A percentile compares a stretch with the other conserved stretches of the same genome.
Conservation (phyloP, 1,140 invertebrate species). For the Procambarus clarkii region DNA sequence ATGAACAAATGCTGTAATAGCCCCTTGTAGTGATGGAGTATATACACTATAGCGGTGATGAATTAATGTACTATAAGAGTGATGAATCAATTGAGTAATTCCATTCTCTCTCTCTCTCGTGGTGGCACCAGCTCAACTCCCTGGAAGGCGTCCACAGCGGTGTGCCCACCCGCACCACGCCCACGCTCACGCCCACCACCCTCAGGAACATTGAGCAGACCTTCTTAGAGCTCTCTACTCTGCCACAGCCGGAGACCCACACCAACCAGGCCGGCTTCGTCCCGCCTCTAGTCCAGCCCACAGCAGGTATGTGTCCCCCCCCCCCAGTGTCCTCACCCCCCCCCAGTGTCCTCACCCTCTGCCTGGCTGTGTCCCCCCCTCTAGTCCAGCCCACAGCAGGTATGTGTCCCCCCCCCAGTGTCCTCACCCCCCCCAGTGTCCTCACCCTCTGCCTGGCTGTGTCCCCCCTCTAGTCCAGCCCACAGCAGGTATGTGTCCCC, state of each 20-base stretch:
- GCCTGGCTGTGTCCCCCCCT: neutral
- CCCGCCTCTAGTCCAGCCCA: conserved; percentile 81
- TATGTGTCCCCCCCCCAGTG: no score
- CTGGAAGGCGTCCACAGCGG: conserved; percentile 76
- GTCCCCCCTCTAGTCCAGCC: no score
- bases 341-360: neutral
- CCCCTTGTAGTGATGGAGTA: no score
- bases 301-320: conserved; percentile 28
- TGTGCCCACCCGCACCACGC: conserved; percentile 91
- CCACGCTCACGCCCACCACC: conserved; percentile 94
- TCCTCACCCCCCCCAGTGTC: no score
- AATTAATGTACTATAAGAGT: no score
- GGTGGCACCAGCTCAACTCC: conserved; percentile 53
- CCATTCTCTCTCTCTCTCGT: conserved; percentile 16
- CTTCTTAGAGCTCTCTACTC: conserved; percentile 79
- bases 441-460: no score
- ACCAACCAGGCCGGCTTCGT: conserved; percentile 93
- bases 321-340: neutral
- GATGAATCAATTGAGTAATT: neutral
- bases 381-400: neutral
- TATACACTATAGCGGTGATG: no score
- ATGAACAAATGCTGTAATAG: no score
- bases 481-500: no score
- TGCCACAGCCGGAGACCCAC: conserved; percentile 77
- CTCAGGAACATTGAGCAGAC: conserved; percentile 92